Base-by-base conservation (phyloP, 2,797 vertebrate genomes). In the Acridotheres tristis region DNA sequence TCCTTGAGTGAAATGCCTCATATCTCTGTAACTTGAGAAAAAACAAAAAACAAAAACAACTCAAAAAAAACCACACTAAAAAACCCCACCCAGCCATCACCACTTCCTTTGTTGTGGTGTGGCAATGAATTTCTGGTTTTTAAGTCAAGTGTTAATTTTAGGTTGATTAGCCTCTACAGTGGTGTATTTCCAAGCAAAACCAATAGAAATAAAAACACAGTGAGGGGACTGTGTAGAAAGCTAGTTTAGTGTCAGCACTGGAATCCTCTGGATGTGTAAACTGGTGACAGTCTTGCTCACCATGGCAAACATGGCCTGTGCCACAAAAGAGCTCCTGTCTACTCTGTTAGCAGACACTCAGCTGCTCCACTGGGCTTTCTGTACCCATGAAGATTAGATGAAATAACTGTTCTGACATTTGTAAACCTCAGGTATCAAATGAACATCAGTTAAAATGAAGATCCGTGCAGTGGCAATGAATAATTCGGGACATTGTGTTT, bases 1-100 rank as follows among this genome's bases (percentile, higher is more conserved):
- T 32, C 10, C 57, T 61, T 11, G 5, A 63, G 25, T 50, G 55
- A 84, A 89, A 85, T n/a, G 4, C 7, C 6, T 78, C 13, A 25
- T 92, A 40, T 47, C 25, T 85, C 30, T 82, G 17, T 27, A 36
- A 6, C 62, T 16, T 53, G 26, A 50, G 47, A 43, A 57, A 50
- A 8, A 1, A 1, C 0, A 43, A 47, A 32, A 5, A 1, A 0
- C 5, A 30, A 73, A 55, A 40, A 2, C n/a, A 25, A 20, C 6
- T 10, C 8, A 51, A 65, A 62, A n/a, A 8, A 65, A 62, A 17
- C 4, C 4, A 34, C 68, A 50, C 8, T 17, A 38, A 47, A 48
- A 53, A 29, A 0, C 0, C 5, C 16, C 20, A 42, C 9, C 16
- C 27, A 55, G 16, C 5, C 29, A 65, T 11, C 8, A 45, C 16